These are phyloP conservation scores for Epizoanthus stellaris DNA, from an alignment of 92 coral and sea anemone genomes.

Conservation along the genomic window DNA sequence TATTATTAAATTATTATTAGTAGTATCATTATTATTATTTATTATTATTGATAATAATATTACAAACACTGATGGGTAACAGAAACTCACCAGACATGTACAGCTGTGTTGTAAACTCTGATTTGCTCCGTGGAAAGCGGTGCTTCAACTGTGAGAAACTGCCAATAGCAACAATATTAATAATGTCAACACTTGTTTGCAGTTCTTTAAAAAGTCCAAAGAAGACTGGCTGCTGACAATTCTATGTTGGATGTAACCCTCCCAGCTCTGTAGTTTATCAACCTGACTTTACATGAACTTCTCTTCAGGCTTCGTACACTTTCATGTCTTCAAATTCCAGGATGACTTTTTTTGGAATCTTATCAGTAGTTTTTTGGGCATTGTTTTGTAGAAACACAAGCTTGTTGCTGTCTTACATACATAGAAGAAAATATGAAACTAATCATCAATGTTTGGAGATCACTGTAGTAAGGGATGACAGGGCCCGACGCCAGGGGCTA, in stretches of 20 bases:
- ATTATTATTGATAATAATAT: neutral
- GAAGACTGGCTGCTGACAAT: neutral
- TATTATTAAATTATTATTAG: no score
- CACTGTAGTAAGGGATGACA: neutral
- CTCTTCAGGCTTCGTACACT: no score
- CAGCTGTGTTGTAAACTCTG: constrained; percentile 89
- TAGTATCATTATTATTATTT: no score
- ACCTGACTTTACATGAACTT: no score
- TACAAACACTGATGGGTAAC: constrained; percentile 15
- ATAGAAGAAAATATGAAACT: neutral
- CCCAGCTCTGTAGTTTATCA: no score
- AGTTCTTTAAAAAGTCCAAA: no score
- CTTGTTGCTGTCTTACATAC: neutral
- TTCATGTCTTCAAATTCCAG: no score
- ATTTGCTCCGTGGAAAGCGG: constrained; percentile 77
- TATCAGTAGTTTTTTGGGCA: no score
- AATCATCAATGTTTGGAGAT: no score
- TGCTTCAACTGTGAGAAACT: constrained; percentile 94
- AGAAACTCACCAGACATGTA: constrained; percentile 88
- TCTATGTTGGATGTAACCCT: neutral
- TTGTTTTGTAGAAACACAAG: no score
- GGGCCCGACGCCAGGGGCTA: no score
- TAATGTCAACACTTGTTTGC: neutral
- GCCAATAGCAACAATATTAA: neutral
- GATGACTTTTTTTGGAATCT: no score